Evolutionary conservation across 1,140 invertebrate species (phyloP).

Genomic region (Trissolcus basalis): DNA sequence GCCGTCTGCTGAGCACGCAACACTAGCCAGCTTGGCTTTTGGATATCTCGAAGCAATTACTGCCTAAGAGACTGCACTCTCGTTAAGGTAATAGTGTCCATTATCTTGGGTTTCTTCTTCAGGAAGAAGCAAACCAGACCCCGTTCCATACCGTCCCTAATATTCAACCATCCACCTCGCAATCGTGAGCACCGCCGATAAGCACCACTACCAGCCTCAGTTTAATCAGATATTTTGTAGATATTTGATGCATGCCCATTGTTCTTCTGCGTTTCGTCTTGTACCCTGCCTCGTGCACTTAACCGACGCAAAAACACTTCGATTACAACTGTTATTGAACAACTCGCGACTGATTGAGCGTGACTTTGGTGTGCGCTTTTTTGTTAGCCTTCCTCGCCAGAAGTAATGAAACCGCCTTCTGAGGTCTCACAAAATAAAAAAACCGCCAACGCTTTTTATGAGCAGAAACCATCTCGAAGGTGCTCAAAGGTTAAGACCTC

Average conservation of each 20-base stretch:
- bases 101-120: slow-evolving; percentile 68
- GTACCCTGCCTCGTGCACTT: slow-evolving; percentile 58
- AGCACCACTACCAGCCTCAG: slow-evolving; percentile 4
- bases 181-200: slow-evolving; percentile 43
- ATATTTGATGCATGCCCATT: too few relatives aligned
- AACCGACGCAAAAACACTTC: too few relatives aligned
- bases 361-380: too few relatives aligned
- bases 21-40: slow-evolving; percentile 56
- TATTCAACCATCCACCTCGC: not conserved
- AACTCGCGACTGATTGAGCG: too few relatives aligned
- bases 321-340: too few relatives aligned
- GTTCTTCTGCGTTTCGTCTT: slow-evolving; percentile 58
- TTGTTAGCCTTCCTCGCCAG: too few relatives aligned
- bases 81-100: slow-evolving; percentile 75
- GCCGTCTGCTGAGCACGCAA: slow-evolving; percentile 62
- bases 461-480: too few relatives aligned
- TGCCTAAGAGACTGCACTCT: slow-evolving; percentile 71
- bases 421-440: too few relatives aligned
- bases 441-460: too few relatives aligned
- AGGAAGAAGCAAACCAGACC: slow-evolving; percentile 71
- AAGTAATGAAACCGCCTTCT: too few relatives aligned
- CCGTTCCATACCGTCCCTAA: slow-evolving; percentile 1
- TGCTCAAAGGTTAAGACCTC: too few relatives aligned
- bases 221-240: slow-evolving; percentile 26
- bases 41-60: slow-evolving; percentile 75